Conservation (phyloP, 2,113 vertebrate genomes). For the Conger conger region DNA sequence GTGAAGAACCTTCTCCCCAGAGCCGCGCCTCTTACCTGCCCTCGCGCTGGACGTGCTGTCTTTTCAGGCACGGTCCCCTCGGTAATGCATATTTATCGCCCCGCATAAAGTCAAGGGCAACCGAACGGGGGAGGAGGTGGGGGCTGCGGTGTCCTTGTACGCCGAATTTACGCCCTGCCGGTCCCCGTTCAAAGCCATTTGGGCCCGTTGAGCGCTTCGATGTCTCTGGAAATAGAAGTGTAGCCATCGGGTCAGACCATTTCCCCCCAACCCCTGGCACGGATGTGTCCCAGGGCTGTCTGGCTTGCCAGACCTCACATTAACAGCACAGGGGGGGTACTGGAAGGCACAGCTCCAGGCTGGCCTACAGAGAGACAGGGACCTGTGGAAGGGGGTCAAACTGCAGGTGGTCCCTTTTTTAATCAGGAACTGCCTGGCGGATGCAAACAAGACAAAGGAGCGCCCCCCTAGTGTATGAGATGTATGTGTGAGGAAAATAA, state of each 20-base stretch:
- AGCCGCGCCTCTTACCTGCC: not conserved
- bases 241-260: not conserved
- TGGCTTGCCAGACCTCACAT: not conserved
- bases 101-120: not conserved
- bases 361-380: not conserved
- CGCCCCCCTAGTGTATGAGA: not conserved
- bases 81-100: constrained; percentile 1
- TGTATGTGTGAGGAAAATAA: too few species aligned
- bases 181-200: not conserved
- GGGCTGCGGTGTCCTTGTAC: constrained; percentile 14
- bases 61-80: not conserved
- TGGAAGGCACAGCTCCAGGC: not conserved
- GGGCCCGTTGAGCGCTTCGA: not conserved
- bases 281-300: not conserved
- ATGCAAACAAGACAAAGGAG: not conserved
- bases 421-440: not conserved
- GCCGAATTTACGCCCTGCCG: constrained; percentile 2
- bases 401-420: not conserved
- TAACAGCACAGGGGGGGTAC: not conserved
- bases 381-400: not conserved
- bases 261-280: not conserved
- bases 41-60: not conserved
- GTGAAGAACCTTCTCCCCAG: not conserved
- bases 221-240: not conserved
- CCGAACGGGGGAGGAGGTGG: not conserved